Evolutionary conservation across 2,113 vertebrate genomes (phyloP), one percentile per base, ranked within the genome.

Genomic region (Planiliza haematocheilus): DNA sequence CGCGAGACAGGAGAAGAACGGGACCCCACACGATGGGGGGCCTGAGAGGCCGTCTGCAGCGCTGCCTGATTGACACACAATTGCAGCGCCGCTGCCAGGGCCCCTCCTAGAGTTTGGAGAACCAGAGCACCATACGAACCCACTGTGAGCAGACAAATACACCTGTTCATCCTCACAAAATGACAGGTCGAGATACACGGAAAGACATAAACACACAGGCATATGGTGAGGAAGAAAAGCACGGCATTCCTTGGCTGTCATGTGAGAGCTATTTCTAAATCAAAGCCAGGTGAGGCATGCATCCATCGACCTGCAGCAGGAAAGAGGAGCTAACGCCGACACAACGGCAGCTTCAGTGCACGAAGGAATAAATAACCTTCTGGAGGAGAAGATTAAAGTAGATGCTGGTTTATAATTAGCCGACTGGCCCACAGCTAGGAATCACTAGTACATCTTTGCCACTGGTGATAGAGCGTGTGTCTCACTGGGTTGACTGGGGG

Each of bases 321-420:
- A 65, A 59, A 53, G 45, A 63, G 58, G 55, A 66, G 64, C 67
- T 58, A 77, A 70, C 67, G 64, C 74, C 76, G 63, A 83, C 66
- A 81, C 50, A 78, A 37, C 69, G 43, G 50, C 64, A 17, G 73
- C 83, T 82, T 83, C 24, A 79, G 62, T 5, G 50, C 65, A 53
- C 48, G 17, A 62, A 74, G 61, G 70, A 80, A 88, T 87, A 89
- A 90, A 90, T 89, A 90, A 76, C 55, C 39, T 66, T 83, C 75
- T 75, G 72, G 48, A 20, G 55, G 42, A 74, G 74, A 88, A 87
- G 86, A 93, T 89, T 87, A 86, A 90, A 86, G 79, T 67, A 87
- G 75, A 91, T 85, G 84, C 88, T 81, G 90, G 83, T 88, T 86
- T 91, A 92, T 90, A 91, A 93, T 93, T 92, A 91, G 88, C 83